Percentiles rank a stretch among this genome's conserved stretches.
phyloP scores from a whole-genome alignment of 37 sponge, comb jelly and placozoan species.

The Bolinopsis microptera region DNA sequence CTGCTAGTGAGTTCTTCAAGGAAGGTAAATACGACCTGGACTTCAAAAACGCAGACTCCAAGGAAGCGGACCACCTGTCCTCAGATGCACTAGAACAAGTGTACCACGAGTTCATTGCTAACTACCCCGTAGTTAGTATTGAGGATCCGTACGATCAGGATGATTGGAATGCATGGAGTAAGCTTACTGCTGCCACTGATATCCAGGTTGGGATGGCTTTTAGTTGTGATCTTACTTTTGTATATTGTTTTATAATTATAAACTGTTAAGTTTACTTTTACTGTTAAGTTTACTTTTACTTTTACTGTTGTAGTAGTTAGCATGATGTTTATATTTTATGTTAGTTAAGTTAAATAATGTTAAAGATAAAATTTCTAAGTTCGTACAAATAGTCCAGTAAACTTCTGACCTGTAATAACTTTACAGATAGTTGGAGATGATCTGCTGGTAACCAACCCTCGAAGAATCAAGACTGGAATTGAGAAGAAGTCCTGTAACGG shows the following conservation, averaged over 20 bases:
- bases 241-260: too few relatives aligned
- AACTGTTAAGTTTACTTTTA: too few relatives aligned
- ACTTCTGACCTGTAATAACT: too few relatives aligned
- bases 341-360: too few relatives aligned
- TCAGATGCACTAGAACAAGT: slow-evolving; percentile 72
- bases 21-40: slow-evolving; percentile 98
- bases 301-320: too few relatives aligned
- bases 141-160: slow-evolving; percentile 98
- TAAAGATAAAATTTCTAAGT: too few relatives aligned
- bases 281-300: too few relatives aligned
- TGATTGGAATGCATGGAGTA: slow-evolving; percentile 91
- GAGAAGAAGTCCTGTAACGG: slow-evolving; percentile 92
- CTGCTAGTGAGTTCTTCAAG: slow-evolving; percentile 95
- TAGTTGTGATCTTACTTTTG: too few relatives aligned
- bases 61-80: slow-evolving; percentile 70
- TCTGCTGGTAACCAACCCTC: slow-evolving; percentile 93
- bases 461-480: slow-evolving; percentile 87
- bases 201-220: slow-evolving; percentile 78
- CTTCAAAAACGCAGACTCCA: slow-evolving; percentile 91
- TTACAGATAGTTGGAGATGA: slow-evolving; percentile 90
- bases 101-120: slow-evolving; percentile 76
- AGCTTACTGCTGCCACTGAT: slow-evolving; percentile 73
- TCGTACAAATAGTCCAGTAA: too few relatives aligned
- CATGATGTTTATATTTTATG: too few relatives aligned
- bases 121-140: slow-evolving; percentile 95